A percentile compares a stretch with the other conserved stretches of the same genome.
Evolutionary conservation across 1,140 invertebrate genomes (phyloP).

Genomic region (Liolophura sinensis): DNA sequence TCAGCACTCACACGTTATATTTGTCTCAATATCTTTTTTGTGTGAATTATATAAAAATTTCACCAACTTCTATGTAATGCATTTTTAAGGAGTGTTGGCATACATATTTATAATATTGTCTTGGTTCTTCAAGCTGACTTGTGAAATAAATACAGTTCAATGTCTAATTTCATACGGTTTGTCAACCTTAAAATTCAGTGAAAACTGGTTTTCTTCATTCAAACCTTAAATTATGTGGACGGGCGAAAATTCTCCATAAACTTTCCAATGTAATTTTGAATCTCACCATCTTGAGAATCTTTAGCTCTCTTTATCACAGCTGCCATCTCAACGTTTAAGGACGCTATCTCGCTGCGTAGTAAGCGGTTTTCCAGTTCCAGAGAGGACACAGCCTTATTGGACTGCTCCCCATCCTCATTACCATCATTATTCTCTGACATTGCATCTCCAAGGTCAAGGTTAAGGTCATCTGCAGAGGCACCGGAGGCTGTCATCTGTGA

Average conservation of each 20-base stretch:
- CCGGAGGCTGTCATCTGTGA: neutral
- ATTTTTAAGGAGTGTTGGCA: too few species aligned
- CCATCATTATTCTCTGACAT: neutral
- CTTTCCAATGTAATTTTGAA: neutral
- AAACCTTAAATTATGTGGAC: too few species aligned
- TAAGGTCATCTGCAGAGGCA: neutral
- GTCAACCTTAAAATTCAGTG: too few species aligned
- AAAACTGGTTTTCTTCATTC: too few species aligned
- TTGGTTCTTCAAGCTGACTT: too few species aligned
- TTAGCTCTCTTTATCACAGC: slow-evolving; percentile 62
- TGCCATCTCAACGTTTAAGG: slow-evolving; percentile 65
- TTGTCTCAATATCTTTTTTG: too few species aligned
- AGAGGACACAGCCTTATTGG: slow-evolving; percentile 24
- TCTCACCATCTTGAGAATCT: slow-evolving; percentile 62
- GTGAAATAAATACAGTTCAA: too few species aligned
- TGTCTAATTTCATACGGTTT: too few species aligned
- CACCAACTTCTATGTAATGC: too few species aligned
- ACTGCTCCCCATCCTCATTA: neutral
- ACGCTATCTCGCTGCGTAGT: slow-evolving; percentile 65
- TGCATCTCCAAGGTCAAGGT: neutral
- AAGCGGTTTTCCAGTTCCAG: slow-evolving; percentile 60
- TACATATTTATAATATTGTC: too few species aligned
- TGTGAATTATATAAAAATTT: too few species aligned
- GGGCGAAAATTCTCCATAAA: neutral
- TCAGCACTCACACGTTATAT: too few species aligned